Percentiles rank a stretch among this genome's conserved stretches.
These are phyloP conservation scores for Okapia johnstoni DNA, from an alignment of 2,113 vertebrate species.

Conservation along the genomic window DNA sequence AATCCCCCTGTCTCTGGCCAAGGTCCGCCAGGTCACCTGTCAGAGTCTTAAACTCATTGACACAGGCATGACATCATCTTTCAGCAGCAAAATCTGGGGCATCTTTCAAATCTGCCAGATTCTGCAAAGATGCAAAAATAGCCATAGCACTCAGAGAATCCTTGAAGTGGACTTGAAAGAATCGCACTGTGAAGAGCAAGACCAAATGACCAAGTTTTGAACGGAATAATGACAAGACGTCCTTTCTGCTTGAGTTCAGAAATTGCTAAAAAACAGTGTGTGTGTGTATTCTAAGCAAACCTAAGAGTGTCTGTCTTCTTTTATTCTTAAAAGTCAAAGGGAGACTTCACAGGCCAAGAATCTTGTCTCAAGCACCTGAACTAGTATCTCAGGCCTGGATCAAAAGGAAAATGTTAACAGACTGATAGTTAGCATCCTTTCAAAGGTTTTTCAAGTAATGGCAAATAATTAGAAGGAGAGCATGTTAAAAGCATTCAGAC, in stretches of 20 bases:
- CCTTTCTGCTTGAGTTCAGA: background rate
- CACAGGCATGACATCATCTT: background rate
- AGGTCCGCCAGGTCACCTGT: background rate
- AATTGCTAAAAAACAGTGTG: background rate
- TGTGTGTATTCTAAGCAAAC: background rate
- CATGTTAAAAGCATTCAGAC: background rate
- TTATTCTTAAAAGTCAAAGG: slow-evolving; percentile 36
- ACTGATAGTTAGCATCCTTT: slow-evolving; percentile 8
- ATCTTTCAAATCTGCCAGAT: background rate
- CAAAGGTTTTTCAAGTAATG: slow-evolving; percentile 44
- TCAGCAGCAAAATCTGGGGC: background rate
- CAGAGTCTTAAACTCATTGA: background rate
- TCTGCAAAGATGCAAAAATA: slow-evolving; percentile 23
- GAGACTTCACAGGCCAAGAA: background rate
- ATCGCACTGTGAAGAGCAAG: background rate
- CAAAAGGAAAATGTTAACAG: background rate
- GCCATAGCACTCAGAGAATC: background rate
- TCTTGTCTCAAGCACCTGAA: background rate
- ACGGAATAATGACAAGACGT: background rate
- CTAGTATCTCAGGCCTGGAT: background rate
- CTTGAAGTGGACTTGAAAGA: background rate
- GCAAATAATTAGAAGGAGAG: slow-evolving; percentile 50
- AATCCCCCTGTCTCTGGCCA: background rate
- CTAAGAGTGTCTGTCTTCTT: background rate
- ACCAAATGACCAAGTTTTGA: background rate